These are phyloP conservation scores for Buphagus erythrorhynchus DNA, from an alignment of 2,797 vertebrate genomes.

Conservation along the genomic window DNA sequence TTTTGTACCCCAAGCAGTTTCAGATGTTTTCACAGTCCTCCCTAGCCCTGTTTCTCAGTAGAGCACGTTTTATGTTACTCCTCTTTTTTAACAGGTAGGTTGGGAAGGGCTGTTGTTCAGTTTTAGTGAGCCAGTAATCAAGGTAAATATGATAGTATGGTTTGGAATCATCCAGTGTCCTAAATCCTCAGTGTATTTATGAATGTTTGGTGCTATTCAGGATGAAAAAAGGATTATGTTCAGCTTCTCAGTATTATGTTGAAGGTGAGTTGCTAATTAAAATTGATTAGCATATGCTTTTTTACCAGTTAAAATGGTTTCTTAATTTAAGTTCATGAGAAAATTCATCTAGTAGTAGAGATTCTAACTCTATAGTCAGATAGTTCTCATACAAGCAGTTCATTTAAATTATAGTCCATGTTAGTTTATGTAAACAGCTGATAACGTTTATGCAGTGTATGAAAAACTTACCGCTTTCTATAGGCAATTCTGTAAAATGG, in stretches of 20 bases:
- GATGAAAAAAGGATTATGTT: neutral
- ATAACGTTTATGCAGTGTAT: neutral
- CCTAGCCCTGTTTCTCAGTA: neutral
- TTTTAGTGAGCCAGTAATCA: neutral
- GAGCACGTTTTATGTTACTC: neutral
- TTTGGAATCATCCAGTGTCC: neutral
- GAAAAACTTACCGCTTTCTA: neutral
- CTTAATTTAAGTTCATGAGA: neutral
- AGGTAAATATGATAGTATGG: neutral
- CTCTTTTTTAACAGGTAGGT: neutral
- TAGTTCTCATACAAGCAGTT: neutral
- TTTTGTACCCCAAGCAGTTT: neutral
- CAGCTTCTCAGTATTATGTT: neutral
- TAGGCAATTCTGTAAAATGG: neutral
- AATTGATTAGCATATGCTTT: neutral
- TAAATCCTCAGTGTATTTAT: neutral
- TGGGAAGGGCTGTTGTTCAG: neutral
- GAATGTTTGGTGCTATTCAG: no score
- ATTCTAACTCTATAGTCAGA: neutral
- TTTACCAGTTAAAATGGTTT: neutral
- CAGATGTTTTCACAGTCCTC: neutral
- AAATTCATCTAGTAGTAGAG: neutral
- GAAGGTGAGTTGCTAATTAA: neutral
- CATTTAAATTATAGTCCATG: neutral
- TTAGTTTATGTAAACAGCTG: neutral